phyloP scores from a whole-genome alignment of 2,113 vertebrate genomes.

The Emydocephalus ijimae region DNA sequence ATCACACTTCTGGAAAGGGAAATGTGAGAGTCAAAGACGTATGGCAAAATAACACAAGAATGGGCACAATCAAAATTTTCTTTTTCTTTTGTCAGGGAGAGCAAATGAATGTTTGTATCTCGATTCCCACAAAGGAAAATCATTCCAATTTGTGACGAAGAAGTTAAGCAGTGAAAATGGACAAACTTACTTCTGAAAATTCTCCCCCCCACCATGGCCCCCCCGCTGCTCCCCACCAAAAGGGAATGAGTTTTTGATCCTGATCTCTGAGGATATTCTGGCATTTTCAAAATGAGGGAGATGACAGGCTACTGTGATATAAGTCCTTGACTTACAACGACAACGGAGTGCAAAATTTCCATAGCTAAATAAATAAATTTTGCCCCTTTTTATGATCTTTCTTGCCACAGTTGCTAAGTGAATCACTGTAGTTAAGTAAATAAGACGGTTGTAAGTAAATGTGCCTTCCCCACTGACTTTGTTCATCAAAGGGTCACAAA shows the following conservation, averaged over 20 bases:
- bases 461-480: no score
- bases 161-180: neutral
- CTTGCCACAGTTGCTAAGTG: no score
- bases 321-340: no score
- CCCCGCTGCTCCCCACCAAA: neutral
- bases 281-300: neutral
- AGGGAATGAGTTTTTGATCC: neutral
- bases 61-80: neutral
- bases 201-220: neutral
- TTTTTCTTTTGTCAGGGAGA: neutral
- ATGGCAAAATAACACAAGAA: neutral
- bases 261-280: neutral
- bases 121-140: neutral
- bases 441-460: no score
- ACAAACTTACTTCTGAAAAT: neutral
- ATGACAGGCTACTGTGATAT: neutral
- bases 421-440: no score
- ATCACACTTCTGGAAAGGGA: neutral
- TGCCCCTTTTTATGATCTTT: no score
- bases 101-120: neutral
- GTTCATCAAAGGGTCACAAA: no score
- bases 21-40: neutral
- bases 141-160: neutral
- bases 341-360: no score
- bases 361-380: no score